phyloP scores from a whole-genome alignment of 1,140 invertebrate species.

The Lepeophtheirus salmonis region DNA sequence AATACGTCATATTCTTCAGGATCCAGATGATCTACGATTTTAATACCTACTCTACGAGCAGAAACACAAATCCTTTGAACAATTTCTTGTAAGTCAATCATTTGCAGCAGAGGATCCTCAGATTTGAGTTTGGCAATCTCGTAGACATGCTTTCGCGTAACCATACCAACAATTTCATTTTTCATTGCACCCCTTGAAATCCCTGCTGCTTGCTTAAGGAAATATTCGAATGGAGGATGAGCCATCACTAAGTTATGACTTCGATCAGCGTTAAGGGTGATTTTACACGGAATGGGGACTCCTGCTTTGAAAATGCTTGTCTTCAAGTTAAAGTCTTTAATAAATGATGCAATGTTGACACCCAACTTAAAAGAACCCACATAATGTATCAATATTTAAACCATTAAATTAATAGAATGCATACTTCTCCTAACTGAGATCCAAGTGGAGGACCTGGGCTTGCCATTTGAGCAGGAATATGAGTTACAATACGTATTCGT shows the following conservation, averaged over 20 bases:
- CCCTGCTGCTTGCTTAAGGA: slow-evolving; percentile 85
- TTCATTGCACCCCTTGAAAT: slow-evolving; percentile 59
- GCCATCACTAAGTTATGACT: slow-evolving; percentile 62
- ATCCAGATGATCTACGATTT: slow-evolving; percentile 30
- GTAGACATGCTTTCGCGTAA: slow-evolving; percentile 89
- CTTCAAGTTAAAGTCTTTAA: slow-evolving; percentile 92
- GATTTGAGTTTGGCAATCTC: slow-evolving; percentile 92
- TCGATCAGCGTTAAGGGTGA: slow-evolving; percentile 65
- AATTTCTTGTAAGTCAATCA: slow-evolving; percentile 47
- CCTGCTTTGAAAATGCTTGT: slow-evolving; percentile 83
- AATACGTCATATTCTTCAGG: slow-evolving; percentile 1
- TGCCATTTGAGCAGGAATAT: slow-evolving; percentile 70
- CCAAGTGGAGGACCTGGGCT: slow-evolving; percentile 70
- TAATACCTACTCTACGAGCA: slow-evolving; percentile 57
- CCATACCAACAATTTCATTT: slow-evolving; percentile 61
- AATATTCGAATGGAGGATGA: slow-evolving; percentile 64
- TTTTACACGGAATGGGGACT: slow-evolving; percentile 61
- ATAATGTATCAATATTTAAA: slow-evolving; percentile 4
- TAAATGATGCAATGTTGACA: slow-evolving; percentile 86
- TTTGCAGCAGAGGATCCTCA: slow-evolving; percentile 52
- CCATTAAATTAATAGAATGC: slow-evolving; percentile 7
- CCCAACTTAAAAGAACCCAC: slow-evolving; percentile 46
- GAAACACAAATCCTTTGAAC: slow-evolving; percentile 54
- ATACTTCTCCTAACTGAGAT: slow-evolving; percentile 69
- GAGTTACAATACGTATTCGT: slow-evolving; percentile 38